Base-by-base conservation (phyloP, 2,797 vertebrate species). In the Pipistrellus nathusii region DNA sequence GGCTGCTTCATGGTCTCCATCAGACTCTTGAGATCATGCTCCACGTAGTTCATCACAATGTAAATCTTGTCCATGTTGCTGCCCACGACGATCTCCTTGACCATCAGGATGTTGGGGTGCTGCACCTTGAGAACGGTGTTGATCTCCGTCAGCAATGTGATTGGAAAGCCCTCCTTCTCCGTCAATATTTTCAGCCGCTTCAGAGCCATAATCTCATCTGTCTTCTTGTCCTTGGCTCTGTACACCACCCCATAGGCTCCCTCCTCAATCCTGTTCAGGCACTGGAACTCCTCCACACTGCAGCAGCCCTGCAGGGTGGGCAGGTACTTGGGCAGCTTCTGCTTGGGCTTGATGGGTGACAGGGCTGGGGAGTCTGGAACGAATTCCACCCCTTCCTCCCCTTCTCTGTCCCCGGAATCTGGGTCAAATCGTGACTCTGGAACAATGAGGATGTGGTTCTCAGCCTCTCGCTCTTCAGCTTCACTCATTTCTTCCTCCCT, bases 1-100 rank as follows among this genome's bases (percentile, higher is more conserved):
- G 99, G 99, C 91, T 99, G 99, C 88, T 99, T 99, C 99, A 99
- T 99, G 18, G 99, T 99, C 98, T 99, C 99, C 99, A 99, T 99
- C n/a, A 99, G 98, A 95, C 99, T 99, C 98, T 99, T 99, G 90
- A 99, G 98, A 97, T 99, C 99, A 0, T 99, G 99, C 30, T 99
- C 99, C 1, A 99, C 99, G 0, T 99, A 99, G 97, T 99, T 99
- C 99, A 99, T 99, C n/a, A 99, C 99, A 0, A 99, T 99, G 94
- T 99, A 99, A 98, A 99, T 99, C 98, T 99, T 99, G 97, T 99
- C 99, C 99, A 99, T 99, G 84, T 99, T 99, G 86, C 99, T 99
- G 48, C 99, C 99, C 41, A 99, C 99, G 0, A 99, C 99, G 0
- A 99, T 99, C 98, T 99, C 99, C 99, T 99, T 98, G 77, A 99